Conservation (phyloP, 1,140 invertebrate species). For the Sminthurides bifidus region DNA sequence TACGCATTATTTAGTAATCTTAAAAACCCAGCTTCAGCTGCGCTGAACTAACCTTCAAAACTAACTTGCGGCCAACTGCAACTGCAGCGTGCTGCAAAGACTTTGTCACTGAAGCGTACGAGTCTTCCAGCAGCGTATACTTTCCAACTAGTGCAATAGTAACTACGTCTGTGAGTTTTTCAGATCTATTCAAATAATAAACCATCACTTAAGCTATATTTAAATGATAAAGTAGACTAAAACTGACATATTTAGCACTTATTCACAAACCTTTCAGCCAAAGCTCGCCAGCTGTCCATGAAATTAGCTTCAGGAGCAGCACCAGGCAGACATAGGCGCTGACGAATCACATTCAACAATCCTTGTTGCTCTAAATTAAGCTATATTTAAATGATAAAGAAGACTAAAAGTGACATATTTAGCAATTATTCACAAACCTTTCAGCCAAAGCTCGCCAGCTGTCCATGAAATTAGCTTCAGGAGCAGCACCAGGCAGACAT, state of each 20-base stretch:
- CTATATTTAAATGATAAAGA: neutral
- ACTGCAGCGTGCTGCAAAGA: conserved; percentile 85
- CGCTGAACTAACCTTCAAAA: conserved; percentile 49
- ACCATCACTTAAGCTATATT: neutral
- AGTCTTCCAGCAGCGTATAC: conserved; percentile 90
- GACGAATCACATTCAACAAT: conserved; percentile 71
- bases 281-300: conserved; percentile 79
- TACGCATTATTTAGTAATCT: neutral
- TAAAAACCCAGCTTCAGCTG: neutral
- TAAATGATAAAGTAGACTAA: neutral
- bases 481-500: conserved; percentile 53
- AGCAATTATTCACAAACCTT: conserved; percentile 37
- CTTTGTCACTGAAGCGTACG: conserved; percentile 93
- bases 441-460: conserved; percentile 85
- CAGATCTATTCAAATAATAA: conserved; percentile 43
- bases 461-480: conserved; percentile 60
- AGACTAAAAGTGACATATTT: neutral
- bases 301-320: conserved; percentile 54
- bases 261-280: conserved; percentile 54
- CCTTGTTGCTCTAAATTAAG: conserved; percentile 47
- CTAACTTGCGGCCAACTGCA: conserved; percentile 67
- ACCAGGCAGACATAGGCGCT: conserved; percentile 60
- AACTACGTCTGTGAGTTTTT: conserved; percentile 64
- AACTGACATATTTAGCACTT: neutral
- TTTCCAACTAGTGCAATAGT: conserved; percentile 96